Evolutionary conservation across 2,113 vertebrate genomes (phyloP).

Genomic region (Platycercus adscitus): DNA sequence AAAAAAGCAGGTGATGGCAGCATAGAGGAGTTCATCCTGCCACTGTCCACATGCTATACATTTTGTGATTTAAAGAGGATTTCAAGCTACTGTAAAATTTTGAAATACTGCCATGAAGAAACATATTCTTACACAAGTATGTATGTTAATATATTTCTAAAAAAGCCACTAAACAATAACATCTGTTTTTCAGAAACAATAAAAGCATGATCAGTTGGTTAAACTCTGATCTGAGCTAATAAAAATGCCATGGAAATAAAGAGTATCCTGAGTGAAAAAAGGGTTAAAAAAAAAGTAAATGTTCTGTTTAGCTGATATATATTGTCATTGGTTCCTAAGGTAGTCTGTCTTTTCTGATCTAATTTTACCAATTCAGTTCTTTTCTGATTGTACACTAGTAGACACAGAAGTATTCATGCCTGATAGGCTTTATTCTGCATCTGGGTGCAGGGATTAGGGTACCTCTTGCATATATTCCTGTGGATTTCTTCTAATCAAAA

Average conservation of each 20-base stretch:
- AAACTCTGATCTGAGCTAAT: background rate
- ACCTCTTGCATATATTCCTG: background rate
- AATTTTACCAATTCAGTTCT: background rate
- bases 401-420: background rate
- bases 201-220: background rate
- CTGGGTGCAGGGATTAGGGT: background rate
- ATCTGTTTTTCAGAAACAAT: background rate
- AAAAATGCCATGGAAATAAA: background rate
- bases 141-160: background rate
- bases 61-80: background rate
- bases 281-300: background rate
- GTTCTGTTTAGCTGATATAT: background rate
- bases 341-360: background rate
- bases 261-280: background rate
- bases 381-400: background rate
- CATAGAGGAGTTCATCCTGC: background rate
- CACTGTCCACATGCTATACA: background rate
- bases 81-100: background rate
- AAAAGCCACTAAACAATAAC: background rate
- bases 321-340: background rate
- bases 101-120: background rate
- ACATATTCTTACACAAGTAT: background rate
- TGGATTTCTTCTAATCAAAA: background rate
- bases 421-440: background rate
- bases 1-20: background rate